Evolutionary conservation across 2,797 vertebrate genomes (phyloP), one percentile per base, ranked within the genome.

Genomic region (Spea hammondii): DNA sequence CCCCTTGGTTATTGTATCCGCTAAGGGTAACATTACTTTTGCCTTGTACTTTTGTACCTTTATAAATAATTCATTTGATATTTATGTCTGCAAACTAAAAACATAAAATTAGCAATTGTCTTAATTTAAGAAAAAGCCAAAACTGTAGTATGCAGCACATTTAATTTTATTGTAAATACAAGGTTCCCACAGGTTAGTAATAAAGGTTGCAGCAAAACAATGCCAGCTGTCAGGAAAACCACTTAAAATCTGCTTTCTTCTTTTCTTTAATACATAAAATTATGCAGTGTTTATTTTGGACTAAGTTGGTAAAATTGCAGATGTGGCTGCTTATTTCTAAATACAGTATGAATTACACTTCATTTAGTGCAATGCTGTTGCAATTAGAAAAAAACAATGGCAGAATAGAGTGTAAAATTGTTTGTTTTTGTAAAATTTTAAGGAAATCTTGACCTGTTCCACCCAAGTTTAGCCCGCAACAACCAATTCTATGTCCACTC

Each of bases 151-250:
- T 73, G 47, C 54, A 48, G 64, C 70, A 14, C 64, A 47, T 65
- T 54, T 69, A 75, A 72, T 72, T 45, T 62, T 54, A 72, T 59
- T 67, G 48, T 67, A 10, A n/a, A 64, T n/a, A 57, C 60, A n/a
- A 17, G n/a, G 44, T 13, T 68, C 57, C 65, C 49, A 54, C 46
- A 47, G 65, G n/a, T 64, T 62, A 5, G 51, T 82, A 68, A 77
- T 81, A 81, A 67, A 59, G 32, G 54, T 44, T 68, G 66, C 54
- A 48, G 74, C 64, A 68, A 77, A 72, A 77, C 74, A 77, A 81
- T 60, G 74, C 79, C 54, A 72, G 64, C 79, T 81, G 62, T 71
- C 79, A 81, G 53, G 8, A 77, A 13, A 72, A 77, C 62, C 47
- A 46, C 48, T 76, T 72, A 81, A 54, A 81, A 57, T 72, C 14